Evolutionary conservation across 2,888 invertebrate species (phyloP).

Genomic region (Rhaphigaster nebulosa): DNA sequence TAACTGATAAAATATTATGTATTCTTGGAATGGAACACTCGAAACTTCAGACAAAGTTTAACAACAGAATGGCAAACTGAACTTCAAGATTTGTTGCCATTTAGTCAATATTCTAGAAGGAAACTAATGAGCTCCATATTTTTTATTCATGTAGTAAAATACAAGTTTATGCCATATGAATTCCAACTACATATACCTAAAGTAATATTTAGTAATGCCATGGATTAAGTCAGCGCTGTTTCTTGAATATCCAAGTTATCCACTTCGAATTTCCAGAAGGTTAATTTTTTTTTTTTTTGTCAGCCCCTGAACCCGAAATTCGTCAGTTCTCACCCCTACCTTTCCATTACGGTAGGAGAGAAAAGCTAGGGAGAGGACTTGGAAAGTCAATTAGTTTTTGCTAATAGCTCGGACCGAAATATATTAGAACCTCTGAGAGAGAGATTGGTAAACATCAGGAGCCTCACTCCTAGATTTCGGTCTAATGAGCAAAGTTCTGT

Average conservation of each 20-base stretch:
- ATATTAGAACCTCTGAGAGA: conserved; percentile 16
- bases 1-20: too few relatives aligned
- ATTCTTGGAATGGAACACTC: too few relatives aligned
- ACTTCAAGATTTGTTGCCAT: too few relatives aligned
- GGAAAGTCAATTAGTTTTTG: conserved; percentile 53
- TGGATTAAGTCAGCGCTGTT: neutral
- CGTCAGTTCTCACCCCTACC: conserved; percentile 2
- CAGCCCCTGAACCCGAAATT: neutral
- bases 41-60: too few relatives aligned
- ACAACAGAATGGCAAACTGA: too few relatives aligned
- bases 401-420: conserved; percentile 34
- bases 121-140: too few relatives aligned
- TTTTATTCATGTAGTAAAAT: too few relatives aligned
- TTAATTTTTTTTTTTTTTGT: neutral
- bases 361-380: conserved; percentile 15
- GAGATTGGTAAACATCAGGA: conserved; percentile 34
- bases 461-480: conserved; percentile 34
- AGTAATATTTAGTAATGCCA: neutral
- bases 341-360: conserved; percentile 5
- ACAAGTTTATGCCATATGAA: neutral
- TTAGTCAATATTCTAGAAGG: too few relatives aligned
- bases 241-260: neutral
- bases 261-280: too few relatives aligned
- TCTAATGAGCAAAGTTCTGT: conserved; percentile 48
- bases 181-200: neutral